These are phyloP conservation scores for Agonopterix heracliana DNA, from an alignment of 2,888 invertebrate genomes.

Conservation along the genomic window DNA sequence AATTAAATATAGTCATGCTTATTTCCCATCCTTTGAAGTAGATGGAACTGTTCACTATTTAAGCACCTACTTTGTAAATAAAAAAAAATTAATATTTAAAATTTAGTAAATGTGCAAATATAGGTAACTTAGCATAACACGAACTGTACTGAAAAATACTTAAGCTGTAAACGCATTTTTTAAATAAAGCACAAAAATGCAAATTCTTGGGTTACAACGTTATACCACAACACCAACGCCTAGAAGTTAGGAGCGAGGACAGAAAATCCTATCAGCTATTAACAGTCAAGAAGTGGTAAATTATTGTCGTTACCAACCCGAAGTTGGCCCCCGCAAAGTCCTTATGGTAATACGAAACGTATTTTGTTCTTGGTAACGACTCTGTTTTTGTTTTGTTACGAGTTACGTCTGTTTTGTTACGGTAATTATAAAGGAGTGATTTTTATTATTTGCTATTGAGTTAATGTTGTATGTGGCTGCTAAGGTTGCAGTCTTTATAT, in stretches of 20 bases:
- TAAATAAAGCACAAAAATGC: neutral
- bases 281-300: slow-evolving; percentile 66
- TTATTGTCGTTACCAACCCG: slow-evolving; percentile 42
- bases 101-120: too few species aligned
- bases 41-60: too few species aligned
- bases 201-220: neutral
- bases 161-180: too few species aligned
- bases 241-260: slow-evolving; percentile 35
- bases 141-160: too few species aligned
- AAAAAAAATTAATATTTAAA: too few species aligned
- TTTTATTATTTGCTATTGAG: neutral
- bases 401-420: slow-evolving; percentile 5
- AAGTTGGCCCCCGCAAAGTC: slow-evolving; percentile 36
- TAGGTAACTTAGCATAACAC: too few species aligned
- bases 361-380: slow-evolving; percentile 34
- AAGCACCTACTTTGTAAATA: too few species aligned
- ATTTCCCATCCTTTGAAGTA: too few species aligned
- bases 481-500: too few species aligned
- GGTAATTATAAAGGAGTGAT: neutral
- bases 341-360: slow-evolving; percentile 53
- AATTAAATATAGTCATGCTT: too few species aligned
- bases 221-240: slow-evolving; percentile 2
- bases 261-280: slow-evolving; percentile 75
- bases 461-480: too few species aligned
- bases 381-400: slow-evolving; percentile 26